These are phyloP conservation scores for Astur gentilis DNA, from an alignment of 2,113 vertebrate genomes.

Conservation along the genomic window DNA sequence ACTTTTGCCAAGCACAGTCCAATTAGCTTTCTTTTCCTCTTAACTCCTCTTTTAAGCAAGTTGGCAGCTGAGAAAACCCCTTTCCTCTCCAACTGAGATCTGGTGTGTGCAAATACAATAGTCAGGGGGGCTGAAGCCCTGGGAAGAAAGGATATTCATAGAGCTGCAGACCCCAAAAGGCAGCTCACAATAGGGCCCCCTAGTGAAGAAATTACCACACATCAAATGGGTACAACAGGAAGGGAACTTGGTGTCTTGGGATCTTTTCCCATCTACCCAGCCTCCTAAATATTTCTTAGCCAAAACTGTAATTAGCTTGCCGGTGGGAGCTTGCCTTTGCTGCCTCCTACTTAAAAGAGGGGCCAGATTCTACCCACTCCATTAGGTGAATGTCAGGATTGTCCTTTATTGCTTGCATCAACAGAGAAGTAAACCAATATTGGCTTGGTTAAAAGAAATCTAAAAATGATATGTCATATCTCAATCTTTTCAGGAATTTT, in stretches of 20 bases:
- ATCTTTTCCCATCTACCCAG: neutral
- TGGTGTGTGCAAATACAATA: neutral
- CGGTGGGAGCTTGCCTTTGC: neutral
- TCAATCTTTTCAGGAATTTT: neutral
- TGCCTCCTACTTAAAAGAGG: neutral
- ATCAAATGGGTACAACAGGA: neutral
- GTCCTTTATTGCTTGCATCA: neutral
- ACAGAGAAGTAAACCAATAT: neutral
- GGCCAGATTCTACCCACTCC: neutral
- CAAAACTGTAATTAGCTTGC: neutral
- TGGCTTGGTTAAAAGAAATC: neutral
- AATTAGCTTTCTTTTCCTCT: conserved; percentile 47
- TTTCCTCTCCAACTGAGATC: neutral
- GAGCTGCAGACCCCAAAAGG: neutral
- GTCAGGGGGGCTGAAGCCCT: neutral
- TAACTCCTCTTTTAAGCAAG: conserved; percentile 35
- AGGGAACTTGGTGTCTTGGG: neutral
- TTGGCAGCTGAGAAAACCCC: neutral
- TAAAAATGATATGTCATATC: neutral
- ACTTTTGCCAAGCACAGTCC: conserved; percentile 9
- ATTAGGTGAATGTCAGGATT: neutral
- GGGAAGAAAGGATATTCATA: neutral
- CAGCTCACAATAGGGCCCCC: neutral
- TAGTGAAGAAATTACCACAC: neutral
- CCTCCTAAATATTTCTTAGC: neutral